Base-by-base conservation (phyloP, 2,888 invertebrate genomes). In the Theretra japonica region DNA sequence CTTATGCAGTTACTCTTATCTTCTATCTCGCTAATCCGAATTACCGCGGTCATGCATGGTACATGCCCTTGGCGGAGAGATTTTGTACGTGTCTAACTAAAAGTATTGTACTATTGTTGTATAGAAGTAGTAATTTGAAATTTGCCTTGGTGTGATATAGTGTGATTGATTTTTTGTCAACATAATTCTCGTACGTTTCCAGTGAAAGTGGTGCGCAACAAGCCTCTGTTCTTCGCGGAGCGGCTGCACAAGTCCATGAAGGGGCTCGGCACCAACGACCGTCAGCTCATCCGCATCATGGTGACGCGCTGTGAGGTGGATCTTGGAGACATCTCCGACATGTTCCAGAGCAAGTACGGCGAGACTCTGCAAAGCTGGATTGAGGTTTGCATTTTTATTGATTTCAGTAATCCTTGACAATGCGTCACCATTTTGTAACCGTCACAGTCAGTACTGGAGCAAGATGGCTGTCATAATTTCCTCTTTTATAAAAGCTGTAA, bases 251-350 rank as follows among this genome's bases (percentile, higher is more conserved):
- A 97, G 85, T 96, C 97, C 71, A 98, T 99, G 98, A 97, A 97
- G 86, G 98, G 99, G 5, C 89, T 97, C 76, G 99, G 99, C 74
- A 99, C 98, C 5, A 97, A 98, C 84, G 98, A 99, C 88, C 95
- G 96, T 69, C 97, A 97, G 80, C 95, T 99, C 78, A 98, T 98
- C 80, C 96, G 98, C 83, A 94, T 98, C 73, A 95, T 98, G 81
- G 97, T 98, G 68, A 97, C 98, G 1, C 96, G 98, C 80, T 96
- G 96, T 83, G 97, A 98, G 95, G 95, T 98, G 72, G 98, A 98
- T 88, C 96, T 98, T 95, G 96, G 95, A 0, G 97, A 98, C 82
- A 97, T 98, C 82, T 97, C 97, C 79, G 95, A 95, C 75, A 97
- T 97, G 82, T 99, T 97, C 91, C 95, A 96, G 81, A 95, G 95